A percentile compares a stretch with the other conserved stretches of the same genome.
These are phyloP conservation scores for Melanostoma scalare DNA, from an alignment of 2,888 invertebrate genomes.

Conservation along the genomic window DNA sequence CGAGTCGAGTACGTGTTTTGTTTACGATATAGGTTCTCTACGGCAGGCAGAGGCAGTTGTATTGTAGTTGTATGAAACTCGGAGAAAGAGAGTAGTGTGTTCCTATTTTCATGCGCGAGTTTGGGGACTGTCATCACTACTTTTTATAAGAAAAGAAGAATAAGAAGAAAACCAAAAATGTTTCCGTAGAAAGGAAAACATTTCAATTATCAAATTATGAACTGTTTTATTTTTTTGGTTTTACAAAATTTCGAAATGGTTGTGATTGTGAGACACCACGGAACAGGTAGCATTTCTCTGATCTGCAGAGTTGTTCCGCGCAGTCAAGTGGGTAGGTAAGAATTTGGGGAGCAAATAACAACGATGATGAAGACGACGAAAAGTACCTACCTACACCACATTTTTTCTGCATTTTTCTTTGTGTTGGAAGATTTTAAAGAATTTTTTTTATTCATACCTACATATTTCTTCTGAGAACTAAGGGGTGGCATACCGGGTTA, in stretches of 20 bases:
- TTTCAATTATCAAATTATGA: conserved; percentile 46
- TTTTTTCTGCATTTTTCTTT: conserved; percentile 31
- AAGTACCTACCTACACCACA: too few relatives aligned
- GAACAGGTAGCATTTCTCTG: conserved; percentile 10
- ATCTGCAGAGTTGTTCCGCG: conserved; percentile 6
- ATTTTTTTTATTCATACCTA: not conserved
- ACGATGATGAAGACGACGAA: conserved; percentile 2
- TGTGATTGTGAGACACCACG: too few relatives aligned
- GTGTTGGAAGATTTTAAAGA: conserved; percentile 22
- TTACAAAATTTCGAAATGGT: too few relatives aligned
- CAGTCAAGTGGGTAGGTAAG: not conserved
- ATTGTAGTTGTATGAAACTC: not conserved
- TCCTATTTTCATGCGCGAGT: too few relatives aligned
- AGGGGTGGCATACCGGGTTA: conserved; percentile 18
- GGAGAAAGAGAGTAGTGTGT: too few relatives aligned
- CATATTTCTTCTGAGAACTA: not conserved
- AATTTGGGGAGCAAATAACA: conserved; percentile 22
- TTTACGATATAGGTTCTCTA: conserved; percentile 15
- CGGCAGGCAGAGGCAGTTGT: not conserved
- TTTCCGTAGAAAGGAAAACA: not conserved
- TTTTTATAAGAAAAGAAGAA: not conserved
- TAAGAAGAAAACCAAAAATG: not conserved
- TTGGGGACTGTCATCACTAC: too few relatives aligned
- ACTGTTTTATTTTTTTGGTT: conserved; percentile 2
- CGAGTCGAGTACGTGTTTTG: conserved; percentile 17